These are phyloP conservation scores for Myioborus melanocephalus DNA, from an alignment of 2,797 vertebrate genomes.

Conservation along the genomic window DNA sequence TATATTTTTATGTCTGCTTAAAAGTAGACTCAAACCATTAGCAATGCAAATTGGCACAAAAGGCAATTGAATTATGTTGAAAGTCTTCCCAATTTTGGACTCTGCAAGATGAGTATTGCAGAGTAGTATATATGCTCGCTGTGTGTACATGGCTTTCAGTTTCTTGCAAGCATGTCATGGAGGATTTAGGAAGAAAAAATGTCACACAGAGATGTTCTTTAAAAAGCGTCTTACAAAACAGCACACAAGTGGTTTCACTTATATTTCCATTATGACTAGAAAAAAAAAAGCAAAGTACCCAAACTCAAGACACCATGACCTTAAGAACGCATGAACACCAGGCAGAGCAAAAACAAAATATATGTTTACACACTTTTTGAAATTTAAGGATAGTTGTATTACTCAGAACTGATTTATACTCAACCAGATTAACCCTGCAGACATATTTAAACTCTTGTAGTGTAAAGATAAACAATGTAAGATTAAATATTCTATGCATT, in stretches of 20 bases:
- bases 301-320: fast-evolving
- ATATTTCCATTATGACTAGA: neutral
- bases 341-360: neutral
- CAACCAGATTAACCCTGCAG: neutral
- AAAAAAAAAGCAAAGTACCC: neutral
- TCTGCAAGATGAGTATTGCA: neutral
- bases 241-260: neutral
- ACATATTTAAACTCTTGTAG: neutral
- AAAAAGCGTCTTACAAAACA: neutral
- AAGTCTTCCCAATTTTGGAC: neutral
- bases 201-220: neutral
- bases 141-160: neutral
- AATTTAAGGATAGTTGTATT: neutral
- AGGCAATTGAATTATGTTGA: neutral
- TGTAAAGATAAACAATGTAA: neutral
- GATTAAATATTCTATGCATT: neutral
- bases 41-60: neutral
- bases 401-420: neutral
- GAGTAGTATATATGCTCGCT: neutral
- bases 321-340: neutral
- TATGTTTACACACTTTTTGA: neutral
- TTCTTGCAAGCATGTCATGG: neutral
- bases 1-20: neutral
- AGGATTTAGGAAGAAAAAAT: neutral
- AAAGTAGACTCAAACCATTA: neutral